Percentiles rank a stretch among this genome's conserved stretches.
phyloP scores from a whole-genome alignment of 64 coral and sea anemone genomes.

The Anthopleura sola region DNA sequence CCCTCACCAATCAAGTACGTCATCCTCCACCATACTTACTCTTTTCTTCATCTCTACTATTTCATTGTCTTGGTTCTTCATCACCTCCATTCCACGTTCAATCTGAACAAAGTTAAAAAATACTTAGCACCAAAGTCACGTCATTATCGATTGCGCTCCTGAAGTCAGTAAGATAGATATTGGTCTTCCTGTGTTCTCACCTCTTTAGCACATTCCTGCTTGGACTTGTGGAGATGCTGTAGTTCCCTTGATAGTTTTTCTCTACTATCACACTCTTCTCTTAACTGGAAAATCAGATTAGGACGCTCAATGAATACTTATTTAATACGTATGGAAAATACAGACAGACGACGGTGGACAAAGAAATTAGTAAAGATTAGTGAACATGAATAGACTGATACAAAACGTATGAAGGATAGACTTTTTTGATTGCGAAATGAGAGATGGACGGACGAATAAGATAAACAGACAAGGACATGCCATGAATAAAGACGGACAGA shows the following conservation, averaged over 20 bases:
- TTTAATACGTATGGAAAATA: neutral
- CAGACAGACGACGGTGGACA: too few species aligned
- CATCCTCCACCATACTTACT: constrained; percentile 6
- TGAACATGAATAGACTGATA: too few species aligned
- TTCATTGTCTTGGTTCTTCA: constrained; percentile 71
- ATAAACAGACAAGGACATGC: neutral
- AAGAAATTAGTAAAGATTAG: too few species aligned
- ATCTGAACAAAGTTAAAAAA: constrained; percentile 35
- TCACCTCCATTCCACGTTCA: constrained; percentile 53
- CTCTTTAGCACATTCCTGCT: constrained; percentile 39
- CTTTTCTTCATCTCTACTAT: constrained; percentile 69
- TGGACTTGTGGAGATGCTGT: constrained; percentile 29
- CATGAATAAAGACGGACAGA: neutral
- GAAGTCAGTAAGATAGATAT: neutral
- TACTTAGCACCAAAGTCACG: neutral
- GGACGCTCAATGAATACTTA: neutral
- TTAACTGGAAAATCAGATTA: constrained; percentile 14
- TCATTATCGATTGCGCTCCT: too few species aligned
- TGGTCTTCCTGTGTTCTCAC: neutral
- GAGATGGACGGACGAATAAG: too few species aligned
- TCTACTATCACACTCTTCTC: constrained; percentile 38
- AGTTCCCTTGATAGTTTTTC: constrained; percentile 39
- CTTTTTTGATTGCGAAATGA: too few species aligned
- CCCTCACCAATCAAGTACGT: neutral
- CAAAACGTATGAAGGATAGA: too few species aligned